A percentile compares a stretch with the other conserved stretches of the same genome.
These are phyloP conservation scores for Hemichromis elongatus DNA, from an alignment of 2,113 vertebrate genomes.

Conservation along the genomic window DNA sequence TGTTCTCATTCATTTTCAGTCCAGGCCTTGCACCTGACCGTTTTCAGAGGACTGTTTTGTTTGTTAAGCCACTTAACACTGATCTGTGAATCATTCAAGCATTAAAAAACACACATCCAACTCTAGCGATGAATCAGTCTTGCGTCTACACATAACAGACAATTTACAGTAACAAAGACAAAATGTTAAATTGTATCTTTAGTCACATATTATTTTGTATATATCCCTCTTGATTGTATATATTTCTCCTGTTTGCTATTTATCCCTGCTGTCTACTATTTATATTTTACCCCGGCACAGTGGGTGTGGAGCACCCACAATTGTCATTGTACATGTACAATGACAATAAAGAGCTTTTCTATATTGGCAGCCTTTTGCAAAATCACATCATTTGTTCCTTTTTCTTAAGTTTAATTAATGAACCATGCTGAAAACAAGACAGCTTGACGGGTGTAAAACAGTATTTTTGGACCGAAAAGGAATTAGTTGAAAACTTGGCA, in stretches of 20 bases:
- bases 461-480: not conserved
- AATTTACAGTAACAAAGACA: not conserved
- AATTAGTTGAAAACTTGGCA: not conserved
- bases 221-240: not conserved
- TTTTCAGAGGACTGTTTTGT: not conserved
- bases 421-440: not conserved
- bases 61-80: not conserved
- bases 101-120: not conserved
- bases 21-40: not conserved
- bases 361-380: not conserved
- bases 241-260: not conserved
- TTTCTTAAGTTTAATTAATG: not conserved
- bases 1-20: not conserved
- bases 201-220: not conserved
- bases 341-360: not conserved
- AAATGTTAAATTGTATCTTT: not conserved
- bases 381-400: not conserved
- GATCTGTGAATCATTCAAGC: not conserved
- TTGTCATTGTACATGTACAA: not conserved
- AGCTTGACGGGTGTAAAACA: not conserved
- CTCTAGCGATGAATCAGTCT: accelerated
- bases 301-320: not conserved
- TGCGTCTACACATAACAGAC: not conserved
- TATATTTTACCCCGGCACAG: not conserved
- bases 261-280: not conserved